Evolutionary conservation across 1,140 invertebrate genomes (phyloP), one percentile per base, ranked within the genome.

Genomic region (Euwallacea similis): DNA sequence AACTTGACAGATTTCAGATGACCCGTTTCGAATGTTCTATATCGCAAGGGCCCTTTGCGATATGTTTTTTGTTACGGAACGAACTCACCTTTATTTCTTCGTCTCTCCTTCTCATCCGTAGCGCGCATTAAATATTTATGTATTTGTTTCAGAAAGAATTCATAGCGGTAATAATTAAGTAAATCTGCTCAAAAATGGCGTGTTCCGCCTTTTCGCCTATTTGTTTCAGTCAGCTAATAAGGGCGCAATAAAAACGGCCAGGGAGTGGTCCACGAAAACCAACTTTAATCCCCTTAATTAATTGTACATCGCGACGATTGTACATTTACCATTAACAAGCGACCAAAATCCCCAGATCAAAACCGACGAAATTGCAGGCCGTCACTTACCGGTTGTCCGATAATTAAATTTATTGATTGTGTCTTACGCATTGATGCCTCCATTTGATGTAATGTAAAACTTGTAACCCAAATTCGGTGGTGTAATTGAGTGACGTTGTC

Each of bases 1-100:
- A 69, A 69, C 43, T 69, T 69, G 66, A 69, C 55, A 69, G 56
- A 69, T 69, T 61, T 46, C 66, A 69, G 61, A 69, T 69, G 55
- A 16, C 54, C 66, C 55, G 41, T 69, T 69, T 16, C 42, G 43
- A 46, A 50, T 69, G 42, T 44, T 53, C 50, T 21, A 44, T 69
- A 69, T 61, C 60, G 10, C 10, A 9, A 13, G 47, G 44, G 54
- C 43, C 43, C 60, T 69, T 69, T 69, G 61, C 58, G 66, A 61
- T 41, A 56, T 21, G 13, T 47, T 69, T 61, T 69, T 69, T 33
- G 21, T 58, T 50, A 42, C 10, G 42, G 21, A 6, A 16, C 11
- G 43, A 67, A 41, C 13, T 58, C 55, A 67, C 65, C 63, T 66
- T 66, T 66, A 66, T 66, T 66, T 66, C 47, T 8, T 16, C 10